Conservation (phyloP, 1,140 invertebrate genomes). For the Oncopeltus fasciatus region DNA sequence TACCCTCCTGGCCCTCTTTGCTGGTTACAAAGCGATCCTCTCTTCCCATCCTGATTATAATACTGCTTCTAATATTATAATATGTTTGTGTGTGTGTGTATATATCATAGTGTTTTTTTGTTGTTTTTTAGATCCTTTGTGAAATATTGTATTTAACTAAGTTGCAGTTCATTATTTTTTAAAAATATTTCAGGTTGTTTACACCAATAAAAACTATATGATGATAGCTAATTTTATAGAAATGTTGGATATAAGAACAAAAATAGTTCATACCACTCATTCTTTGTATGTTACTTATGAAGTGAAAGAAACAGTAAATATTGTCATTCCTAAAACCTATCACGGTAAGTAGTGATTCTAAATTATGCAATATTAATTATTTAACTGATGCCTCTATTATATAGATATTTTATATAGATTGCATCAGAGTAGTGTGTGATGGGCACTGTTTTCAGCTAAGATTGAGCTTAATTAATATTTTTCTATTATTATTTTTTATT, state of each 20-base stretch:
- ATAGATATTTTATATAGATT: neutral
- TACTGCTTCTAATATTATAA: neutral
- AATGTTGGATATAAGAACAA: neutral
- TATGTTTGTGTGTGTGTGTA: neutral
- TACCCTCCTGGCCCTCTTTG: no score
- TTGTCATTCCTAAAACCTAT: neutral
- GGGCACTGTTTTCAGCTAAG: neutral
- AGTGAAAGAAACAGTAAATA: neutral
- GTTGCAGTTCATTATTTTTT: neutral
- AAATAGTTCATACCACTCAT: neutral
- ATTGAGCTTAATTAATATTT: neutral
- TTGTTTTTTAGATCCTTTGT: neutral
- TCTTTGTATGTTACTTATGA: neutral
- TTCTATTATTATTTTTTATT: neutral
- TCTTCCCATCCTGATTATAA: no score
- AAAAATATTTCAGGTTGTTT: neutral
- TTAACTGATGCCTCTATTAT: neutral
- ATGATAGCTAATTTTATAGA: neutral
- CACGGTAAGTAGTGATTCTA: neutral
- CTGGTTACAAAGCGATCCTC: no score
- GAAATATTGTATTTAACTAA: neutral
- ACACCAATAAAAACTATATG: neutral
- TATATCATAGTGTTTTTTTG: neutral
- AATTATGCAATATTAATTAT: neutral
- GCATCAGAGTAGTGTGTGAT: neutral